phyloP scores from a whole-genome alignment of 1,140 invertebrate species.

The Dryas iulia region DNA sequence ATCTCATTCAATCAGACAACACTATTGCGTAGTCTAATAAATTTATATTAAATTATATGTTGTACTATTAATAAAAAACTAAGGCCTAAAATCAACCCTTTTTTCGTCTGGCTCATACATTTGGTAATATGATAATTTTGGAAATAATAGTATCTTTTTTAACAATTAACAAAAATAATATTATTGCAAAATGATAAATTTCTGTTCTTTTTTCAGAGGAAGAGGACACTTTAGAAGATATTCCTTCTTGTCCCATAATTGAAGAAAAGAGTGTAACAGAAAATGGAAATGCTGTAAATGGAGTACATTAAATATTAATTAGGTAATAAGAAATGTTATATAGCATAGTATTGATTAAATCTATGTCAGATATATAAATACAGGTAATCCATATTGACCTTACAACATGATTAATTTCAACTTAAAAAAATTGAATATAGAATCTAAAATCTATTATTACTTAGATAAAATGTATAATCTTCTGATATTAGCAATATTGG shows the following conservation, averaged over 20 bases:
- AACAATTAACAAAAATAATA: background rate
- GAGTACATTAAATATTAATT: constrained; percentile 43
- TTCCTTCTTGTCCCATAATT: constrained; percentile 57
- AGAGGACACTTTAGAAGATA: constrained; percentile 51
- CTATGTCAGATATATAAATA: background rate
- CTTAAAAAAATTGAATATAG: background rate
- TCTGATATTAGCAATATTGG: too few relatives aligned
- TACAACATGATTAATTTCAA: background rate
- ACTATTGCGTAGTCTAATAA: too few relatives aligned
- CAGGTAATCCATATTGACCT: background rate
- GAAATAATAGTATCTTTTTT: background rate
- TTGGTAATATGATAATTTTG: too few relatives aligned
- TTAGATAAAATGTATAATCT: background rate
- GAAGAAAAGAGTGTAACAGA: constrained; percentile 61
- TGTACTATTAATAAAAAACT: too few relatives aligned
- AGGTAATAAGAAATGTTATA: constrained; percentile 10
- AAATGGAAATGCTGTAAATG: constrained; percentile 58
- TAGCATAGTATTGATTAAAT: background rate
- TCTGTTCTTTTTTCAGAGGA: constrained; percentile 44
- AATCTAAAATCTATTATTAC: background rate
- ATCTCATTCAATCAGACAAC: too few relatives aligned
- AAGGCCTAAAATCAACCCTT: too few relatives aligned
- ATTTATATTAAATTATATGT: too few relatives aligned
- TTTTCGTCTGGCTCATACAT: too few relatives aligned
- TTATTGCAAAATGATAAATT: too few relatives aligned